Percentiles rank a stretch among this genome's conserved stretches.
Evolutionary conservation across 1,140 invertebrate species (phyloP).

Genomic region (Hormaphis cornu): DNA sequence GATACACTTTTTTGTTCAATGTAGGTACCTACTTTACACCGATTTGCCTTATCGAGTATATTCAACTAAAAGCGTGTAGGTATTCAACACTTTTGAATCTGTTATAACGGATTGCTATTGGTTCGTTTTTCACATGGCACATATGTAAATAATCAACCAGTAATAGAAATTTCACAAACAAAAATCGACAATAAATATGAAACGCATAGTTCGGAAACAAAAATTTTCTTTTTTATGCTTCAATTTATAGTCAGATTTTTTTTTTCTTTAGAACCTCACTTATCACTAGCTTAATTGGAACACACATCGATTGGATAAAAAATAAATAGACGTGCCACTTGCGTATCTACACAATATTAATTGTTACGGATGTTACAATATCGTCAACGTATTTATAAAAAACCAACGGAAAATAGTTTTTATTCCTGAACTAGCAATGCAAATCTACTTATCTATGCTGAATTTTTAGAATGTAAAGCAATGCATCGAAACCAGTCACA

Average conservation of each 20-base stretch:
- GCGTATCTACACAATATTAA: too few species aligned
- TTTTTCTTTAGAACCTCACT: background rate
- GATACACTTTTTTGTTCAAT: too few species aligned
- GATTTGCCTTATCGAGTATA: too few species aligned
- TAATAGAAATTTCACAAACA: background rate
- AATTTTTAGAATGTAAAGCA: background rate
- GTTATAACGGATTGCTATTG: too few species aligned
- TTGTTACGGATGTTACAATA: background rate
- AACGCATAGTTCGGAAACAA: background rate
- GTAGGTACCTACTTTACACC: too few species aligned
- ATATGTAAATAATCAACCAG: background rate
- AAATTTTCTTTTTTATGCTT: background rate
- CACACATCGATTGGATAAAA: background rate
- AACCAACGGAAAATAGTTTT: background rate
- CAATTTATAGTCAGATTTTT: background rate
- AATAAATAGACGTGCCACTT: too few species aligned
- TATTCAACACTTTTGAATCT: too few species aligned
- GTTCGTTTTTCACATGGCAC: too few species aligned
- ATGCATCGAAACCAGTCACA: background rate
- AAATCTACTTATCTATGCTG: background rate
- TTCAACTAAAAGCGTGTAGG: too few species aligned
- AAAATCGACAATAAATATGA: background rate
- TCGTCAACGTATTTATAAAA: conserved; percentile 12
- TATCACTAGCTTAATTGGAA: background rate
- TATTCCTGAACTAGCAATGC: background rate